Percentiles rank a stretch among this genome's conserved stretches.
Evolutionary conservation across 2,888 invertebrate species (phyloP).

Genomic region (Spatulosminthurus flaviceps): DNA sequence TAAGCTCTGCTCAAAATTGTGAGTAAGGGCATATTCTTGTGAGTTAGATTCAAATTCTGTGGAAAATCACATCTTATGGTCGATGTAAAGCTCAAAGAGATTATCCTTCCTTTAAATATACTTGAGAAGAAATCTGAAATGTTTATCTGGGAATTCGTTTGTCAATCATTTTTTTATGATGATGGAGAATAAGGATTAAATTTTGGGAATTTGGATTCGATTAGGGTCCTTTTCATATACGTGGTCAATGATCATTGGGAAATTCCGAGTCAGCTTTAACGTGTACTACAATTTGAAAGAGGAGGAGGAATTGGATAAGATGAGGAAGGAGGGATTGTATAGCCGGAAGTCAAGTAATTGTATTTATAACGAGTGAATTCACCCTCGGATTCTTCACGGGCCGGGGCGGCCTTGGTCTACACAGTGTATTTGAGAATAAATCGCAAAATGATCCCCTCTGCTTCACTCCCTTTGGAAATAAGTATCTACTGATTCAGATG

Average conservation of each 20-base stretch:
- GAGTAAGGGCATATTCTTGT: background rate
- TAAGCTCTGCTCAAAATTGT: background rate
- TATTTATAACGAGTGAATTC: conserved; percentile 18
- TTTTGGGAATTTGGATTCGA: background rate
- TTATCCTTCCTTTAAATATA: no score
- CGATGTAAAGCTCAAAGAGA: no score
- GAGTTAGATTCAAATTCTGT: background rate
- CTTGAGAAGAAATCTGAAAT: no score
- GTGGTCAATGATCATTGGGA: no score
- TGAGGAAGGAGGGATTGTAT: background rate
- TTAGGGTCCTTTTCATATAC: background rate
- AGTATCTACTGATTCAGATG: background rate
- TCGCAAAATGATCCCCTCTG: conserved; percentile 1
- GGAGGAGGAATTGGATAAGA: background rate
- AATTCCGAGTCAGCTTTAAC: background rate
- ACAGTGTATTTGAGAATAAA: background rate
- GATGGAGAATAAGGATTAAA: conserved; percentile 3
- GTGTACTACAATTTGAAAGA: background rate
- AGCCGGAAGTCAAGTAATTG: conserved; percentile 2
- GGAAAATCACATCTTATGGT: background rate
- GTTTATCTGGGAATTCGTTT: background rate
- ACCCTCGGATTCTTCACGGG: background rate
- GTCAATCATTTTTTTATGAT: conserved; percentile 3
- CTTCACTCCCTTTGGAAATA: no score
- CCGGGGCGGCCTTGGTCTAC: background rate